A percentile compares a stretch with the other conserved stretches of the same genome.
Evolutionary conservation across 1,140 invertebrate genomes (phyloP).

Genomic region (Homalodisca vitripennis): DNA sequence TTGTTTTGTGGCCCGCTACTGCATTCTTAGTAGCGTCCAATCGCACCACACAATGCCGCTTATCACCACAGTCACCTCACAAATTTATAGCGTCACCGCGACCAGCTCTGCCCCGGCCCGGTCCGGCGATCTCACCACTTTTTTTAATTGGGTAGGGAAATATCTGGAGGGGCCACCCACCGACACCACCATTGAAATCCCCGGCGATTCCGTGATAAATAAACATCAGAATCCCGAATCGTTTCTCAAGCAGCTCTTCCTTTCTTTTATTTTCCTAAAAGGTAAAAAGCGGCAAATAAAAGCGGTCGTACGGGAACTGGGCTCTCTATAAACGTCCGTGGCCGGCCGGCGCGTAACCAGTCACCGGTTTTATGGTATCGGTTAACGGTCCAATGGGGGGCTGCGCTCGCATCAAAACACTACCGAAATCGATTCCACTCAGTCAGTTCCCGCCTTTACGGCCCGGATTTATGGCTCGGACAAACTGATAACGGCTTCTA

Average conservation of each 20-base stretch:
- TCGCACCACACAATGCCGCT: neutral
- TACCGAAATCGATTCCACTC: slow-evolving; percentile 18
- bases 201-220: slow-evolving; percentile 17
- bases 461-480: neutral
- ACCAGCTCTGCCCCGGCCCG: too few species aligned
- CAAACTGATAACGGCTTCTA: too few species aligned
- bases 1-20: slow-evolving; percentile 21
- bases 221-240: slow-evolving; percentile 24
- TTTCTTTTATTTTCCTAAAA: slow-evolving; percentile 26
- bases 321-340: slow-evolving; percentile 23
- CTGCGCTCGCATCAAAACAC: neutral
- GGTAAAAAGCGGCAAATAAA: slow-evolving; percentile 21
- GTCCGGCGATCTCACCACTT: slow-evolving; percentile 7
- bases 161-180: slow-evolving; percentile 24
- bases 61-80: neutral
- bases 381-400: slow-evolving; percentile 5
- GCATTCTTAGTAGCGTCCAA: slow-evolving; percentile 11
- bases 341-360: slow-evolving; percentile 13
- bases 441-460: neutral
- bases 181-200: slow-evolving; percentile 28
- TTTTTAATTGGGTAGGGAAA: slow-evolving; percentile 21
- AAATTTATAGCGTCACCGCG: slow-evolving; percentile 27
- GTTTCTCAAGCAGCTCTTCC: slow-evolving; percentile 4
- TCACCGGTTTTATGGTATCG: slow-evolving; percentile 15
- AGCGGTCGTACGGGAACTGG: slow-evolving; percentile 27